These are phyloP conservation scores for Mastacembelus armatus DNA, from an alignment of 2,797 vertebrate species.

Conservation along the genomic window DNA sequence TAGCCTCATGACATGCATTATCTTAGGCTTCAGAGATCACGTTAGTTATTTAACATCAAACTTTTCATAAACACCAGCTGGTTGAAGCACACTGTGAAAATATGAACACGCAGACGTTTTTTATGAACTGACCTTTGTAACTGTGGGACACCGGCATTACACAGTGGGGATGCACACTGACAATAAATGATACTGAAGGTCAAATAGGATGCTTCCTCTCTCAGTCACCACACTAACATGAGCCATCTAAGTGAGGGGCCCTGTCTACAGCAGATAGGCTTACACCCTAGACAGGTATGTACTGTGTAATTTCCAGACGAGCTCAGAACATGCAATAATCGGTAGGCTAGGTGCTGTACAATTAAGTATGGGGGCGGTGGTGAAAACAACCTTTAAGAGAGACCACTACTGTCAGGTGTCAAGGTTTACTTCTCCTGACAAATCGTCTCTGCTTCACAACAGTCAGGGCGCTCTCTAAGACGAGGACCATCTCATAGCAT, in stretches of 20 bases:
- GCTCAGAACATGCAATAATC: slow-evolving; percentile 77
- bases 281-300: slow-evolving; percentile 84
- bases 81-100: background rate
- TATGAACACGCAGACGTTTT: background rate
- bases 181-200: slow-evolving; percentile 37
- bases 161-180: slow-evolving; percentile 6
- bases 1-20: background rate
- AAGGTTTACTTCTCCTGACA: slow-evolving; percentile 66
- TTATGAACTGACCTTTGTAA: background rate
- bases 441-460: slow-evolving; percentile 43
- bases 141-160: slow-evolving; percentile 6
- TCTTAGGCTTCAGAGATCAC: background rate
- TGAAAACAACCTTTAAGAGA: slow-evolving; percentile 67
- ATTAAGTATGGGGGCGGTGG: slow-evolving; percentile 68
- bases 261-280: slow-evolving; percentile 63
- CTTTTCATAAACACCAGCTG: background rate
- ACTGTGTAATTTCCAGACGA: slow-evolving; percentile 73
- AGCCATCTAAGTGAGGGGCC: slow-evolving; percentile 54
- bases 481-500: slow-evolving; percentile 18
- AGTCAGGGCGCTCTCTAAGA: slow-evolving; percentile 18
- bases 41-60: background rate
- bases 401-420: slow-evolving; percentile 66
- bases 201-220: slow-evolving; percentile 47
- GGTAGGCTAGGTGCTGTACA: slow-evolving; percentile 70
- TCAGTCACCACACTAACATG: slow-evolving; percentile 21